phyloP scores from a whole-genome alignment of 2,797 vertebrate species.

The Coranthus polyacanthus region DNA sequence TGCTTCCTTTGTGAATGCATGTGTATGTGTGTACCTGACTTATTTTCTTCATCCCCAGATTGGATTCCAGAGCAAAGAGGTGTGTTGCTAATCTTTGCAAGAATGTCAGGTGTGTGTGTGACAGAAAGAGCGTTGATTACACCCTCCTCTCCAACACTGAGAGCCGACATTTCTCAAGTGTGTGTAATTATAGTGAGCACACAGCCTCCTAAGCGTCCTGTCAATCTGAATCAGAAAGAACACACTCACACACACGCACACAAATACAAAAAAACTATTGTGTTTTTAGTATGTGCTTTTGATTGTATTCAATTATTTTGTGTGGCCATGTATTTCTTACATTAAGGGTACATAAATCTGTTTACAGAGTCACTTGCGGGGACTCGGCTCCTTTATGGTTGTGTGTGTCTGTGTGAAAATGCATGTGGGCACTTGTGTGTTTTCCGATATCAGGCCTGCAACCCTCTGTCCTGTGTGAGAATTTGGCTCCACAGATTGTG shows the following conservation, averaged over 20 bases:
- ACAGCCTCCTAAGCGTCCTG: constrained; percentile 85
- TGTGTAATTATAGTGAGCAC: constrained; percentile 86
- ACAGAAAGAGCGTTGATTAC: constrained; percentile 78
- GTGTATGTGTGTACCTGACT: constrained; percentile 56
- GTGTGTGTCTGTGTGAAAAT: neutral
- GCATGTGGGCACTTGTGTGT: constrained; percentile 16
- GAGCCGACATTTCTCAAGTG: constrained; percentile 84
- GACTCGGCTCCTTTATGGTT: neutral
- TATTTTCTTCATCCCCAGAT: constrained; percentile 70
- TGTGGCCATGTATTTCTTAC: constrained; percentile 13
- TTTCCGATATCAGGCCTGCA: constrained; percentile 41
- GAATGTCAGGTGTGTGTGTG: constrained; percentile 83
- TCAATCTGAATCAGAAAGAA: constrained; percentile 85
- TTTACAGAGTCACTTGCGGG: too few species aligned
- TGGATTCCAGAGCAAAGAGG: constrained; percentile 79
- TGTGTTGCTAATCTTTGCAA: constrained; percentile 85
- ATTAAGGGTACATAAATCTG: too few species aligned
- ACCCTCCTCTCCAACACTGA: constrained; percentile 76
- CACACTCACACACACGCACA: constrained; percentile 59
- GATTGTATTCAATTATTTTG: constrained; percentile 56
- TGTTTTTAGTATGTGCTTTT: constrained; percentile 61
- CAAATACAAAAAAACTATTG: constrained; percentile 64
- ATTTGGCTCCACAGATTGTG: constrained; percentile 61
- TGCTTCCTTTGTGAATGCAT: constrained; percentile 50
- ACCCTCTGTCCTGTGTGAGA: constrained; percentile 62